A percentile compares a stretch with the other conserved stretches of the same genome.
Conservation (phyloP, 2,888 invertebrate species). For the Apodemia mormo region DNA sequence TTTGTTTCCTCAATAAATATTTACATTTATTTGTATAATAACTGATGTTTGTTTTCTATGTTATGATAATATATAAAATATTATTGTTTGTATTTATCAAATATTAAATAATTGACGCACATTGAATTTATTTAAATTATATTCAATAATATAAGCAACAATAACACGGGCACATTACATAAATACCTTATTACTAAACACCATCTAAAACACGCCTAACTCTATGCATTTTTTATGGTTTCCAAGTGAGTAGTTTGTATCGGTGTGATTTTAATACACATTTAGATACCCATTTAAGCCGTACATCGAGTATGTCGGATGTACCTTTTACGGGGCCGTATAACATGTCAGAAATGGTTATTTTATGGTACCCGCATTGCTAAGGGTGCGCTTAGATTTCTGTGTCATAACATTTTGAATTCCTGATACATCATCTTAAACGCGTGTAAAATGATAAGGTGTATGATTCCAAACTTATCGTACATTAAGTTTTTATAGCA, state of each 20-base stretch:
- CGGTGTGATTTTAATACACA: constrained; percentile 74
- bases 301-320: constrained; percentile 55
- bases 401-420: constrained; percentile 78
- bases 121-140: too few species aligned
- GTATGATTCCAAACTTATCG: constrained; percentile 41
- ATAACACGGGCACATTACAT: not conserved
- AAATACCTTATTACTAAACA: not conserved
- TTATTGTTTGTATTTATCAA: too few species aligned
- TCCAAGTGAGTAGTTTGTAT: constrained; percentile 76
- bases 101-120: too few species aligned
- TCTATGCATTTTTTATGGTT: constrained; percentile 69
- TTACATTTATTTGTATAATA: too few species aligned
- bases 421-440: constrained; percentile 54
- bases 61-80: too few species aligned
- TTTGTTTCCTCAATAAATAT: too few species aligned
- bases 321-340: constrained; percentile 73
- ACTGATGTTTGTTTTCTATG: too few species aligned
- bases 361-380: constrained; percentile 65
- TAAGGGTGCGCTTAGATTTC: constrained; percentile 54
- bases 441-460: constrained; percentile 58
- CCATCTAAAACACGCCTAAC: constrained; percentile 36
- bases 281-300: constrained; percentile 75
- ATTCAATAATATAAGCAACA: not conserved
- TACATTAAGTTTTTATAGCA: constrained; percentile 8
- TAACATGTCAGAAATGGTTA: constrained; percentile 77